Conservation (phyloP, 2,888 invertebrate genomes). For the Cecidostiba fungosa region DNA sequence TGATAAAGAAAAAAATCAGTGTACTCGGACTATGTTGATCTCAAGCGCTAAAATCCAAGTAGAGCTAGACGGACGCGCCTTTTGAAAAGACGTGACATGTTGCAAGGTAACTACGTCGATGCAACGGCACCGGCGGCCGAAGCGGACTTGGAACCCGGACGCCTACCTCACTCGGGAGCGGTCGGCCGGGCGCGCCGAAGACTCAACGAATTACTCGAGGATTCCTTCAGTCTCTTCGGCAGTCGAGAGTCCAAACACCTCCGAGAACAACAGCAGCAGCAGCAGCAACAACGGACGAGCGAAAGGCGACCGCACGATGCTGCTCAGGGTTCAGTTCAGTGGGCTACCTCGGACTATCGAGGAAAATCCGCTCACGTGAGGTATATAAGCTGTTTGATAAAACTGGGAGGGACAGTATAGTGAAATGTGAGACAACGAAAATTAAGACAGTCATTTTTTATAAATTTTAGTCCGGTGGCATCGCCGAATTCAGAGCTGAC, state of each 20-base stretch:
- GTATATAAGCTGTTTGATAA: conserved; percentile 58
- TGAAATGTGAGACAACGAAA: not conserved
- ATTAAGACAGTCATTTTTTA: not conserved
- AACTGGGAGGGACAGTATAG: not conserved
- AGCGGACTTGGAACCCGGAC: conserved; percentile 71
- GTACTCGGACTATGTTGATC: conserved; percentile 19
- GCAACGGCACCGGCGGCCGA: conserved; percentile 70
- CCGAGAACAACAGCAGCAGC: conserved; percentile 66
- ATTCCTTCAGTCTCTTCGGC: conserved; percentile 89
- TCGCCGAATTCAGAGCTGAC: conserved; percentile 69
- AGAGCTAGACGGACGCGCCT: conserved; percentile 24
- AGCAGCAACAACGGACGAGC: conserved; percentile 22
- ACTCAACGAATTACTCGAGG: conserved; percentile 89
- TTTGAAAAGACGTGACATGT: conserved; percentile 63
- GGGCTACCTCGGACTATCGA: conserved; percentile 68
- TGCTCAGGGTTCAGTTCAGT: conserved; percentile 53
- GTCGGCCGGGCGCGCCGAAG: conserved; percentile 86
- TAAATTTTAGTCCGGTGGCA: conserved; percentile 68
- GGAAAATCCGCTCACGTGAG: conserved; percentile 72
- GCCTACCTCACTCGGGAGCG: conserved; percentile 70
- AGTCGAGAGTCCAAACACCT: conserved; percentile 83
- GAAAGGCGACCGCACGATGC: not conserved
- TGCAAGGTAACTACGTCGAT: conserved; percentile 42
- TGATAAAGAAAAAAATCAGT: not conserved
- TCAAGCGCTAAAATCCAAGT: not conserved